Evolutionary conservation across 2,888 invertebrate genomes (phyloP).

Genomic region (Eupithecia pulchellata): DNA sequence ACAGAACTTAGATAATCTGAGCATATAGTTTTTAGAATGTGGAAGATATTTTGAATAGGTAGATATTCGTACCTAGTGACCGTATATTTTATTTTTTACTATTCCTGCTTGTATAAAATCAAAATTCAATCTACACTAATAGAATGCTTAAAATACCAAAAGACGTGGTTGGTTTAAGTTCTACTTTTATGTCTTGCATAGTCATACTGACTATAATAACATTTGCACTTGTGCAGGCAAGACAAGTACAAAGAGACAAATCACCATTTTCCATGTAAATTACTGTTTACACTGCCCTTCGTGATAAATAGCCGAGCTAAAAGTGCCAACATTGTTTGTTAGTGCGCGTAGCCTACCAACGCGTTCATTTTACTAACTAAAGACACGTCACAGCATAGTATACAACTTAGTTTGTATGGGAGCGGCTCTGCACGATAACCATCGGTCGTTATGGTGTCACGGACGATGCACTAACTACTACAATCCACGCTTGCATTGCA

Average conservation of each 20-base stretch:
- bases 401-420: slow-evolving; percentile 14
- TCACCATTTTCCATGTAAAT: slow-evolving; percentile 26
- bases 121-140: no score
- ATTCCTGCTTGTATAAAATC: no score
- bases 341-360: slow-evolving; percentile 29
- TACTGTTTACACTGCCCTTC: slow-evolving; percentile 31
- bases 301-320: slow-evolving; percentile 35
- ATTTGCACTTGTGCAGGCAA: background rate
- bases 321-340: slow-evolving; percentile 41
- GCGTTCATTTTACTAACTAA: slow-evolving; percentile 40
- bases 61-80: no score
- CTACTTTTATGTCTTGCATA: no score
- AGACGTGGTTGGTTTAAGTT: no score
- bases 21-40: no score
- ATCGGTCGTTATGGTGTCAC: slow-evolving; percentile 81
- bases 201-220: background rate
- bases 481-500: slow-evolving; percentile 76
- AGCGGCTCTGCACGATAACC: slow-evolving; percentile 64
- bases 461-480: slow-evolving; percentile 76
- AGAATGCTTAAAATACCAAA: no score
- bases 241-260: slow-evolving; percentile 17
- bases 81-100: no score
- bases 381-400: slow-evolving; percentile 38
- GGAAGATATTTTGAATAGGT: no score
- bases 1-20: no score